Evolutionary conservation across 2,797 vertebrate species (phyloP).

Genomic region (Girardinus metallicus): DNA sequence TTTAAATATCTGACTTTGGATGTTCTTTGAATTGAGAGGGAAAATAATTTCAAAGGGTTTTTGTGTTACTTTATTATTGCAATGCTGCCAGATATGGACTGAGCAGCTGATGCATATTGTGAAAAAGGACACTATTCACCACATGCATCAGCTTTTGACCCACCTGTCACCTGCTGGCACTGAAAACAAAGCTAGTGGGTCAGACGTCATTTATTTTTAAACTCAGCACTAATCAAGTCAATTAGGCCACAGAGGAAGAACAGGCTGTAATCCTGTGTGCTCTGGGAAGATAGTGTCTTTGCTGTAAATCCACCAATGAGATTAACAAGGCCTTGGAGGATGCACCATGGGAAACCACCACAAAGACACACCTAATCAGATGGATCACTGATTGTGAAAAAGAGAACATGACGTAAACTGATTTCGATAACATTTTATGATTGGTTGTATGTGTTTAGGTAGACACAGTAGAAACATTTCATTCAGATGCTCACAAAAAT

Average conservation of each 20-base stretch:
- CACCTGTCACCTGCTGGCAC: conserved; percentile 39
- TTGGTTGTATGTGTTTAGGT: conserved; percentile 1
- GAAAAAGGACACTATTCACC: too few species aligned
- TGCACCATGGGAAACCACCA: conserved; percentile 38
- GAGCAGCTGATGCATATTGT: too few species aligned
- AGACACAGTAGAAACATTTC: background rate
- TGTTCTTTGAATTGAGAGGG: conserved; percentile 15
- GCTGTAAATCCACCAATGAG: conserved; percentile 55
- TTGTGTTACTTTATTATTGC: too few species aligned
- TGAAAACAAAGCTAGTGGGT: conserved; percentile 75
- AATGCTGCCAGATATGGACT: too few species aligned
- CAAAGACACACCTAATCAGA: conserved; percentile 45
- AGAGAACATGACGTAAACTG: conserved; percentile 14
- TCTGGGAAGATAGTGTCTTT: conserved; percentile 47
- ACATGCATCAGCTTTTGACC: conserved; percentile 7
- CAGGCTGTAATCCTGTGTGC: conserved; percentile 67
- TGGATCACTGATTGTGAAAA: conserved; percentile 26
- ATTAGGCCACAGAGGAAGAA: conserved; percentile 77
- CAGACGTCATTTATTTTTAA: conserved; percentile 80
- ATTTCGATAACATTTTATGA: conserved; percentile 4
- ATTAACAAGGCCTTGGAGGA: conserved; percentile 50
- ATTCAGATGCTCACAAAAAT: background rate
- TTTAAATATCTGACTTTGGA: conserved; percentile 16
- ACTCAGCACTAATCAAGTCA: conserved; percentile 77
- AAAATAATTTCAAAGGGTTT: too few species aligned